Evolutionary conservation across 1,140 invertebrate genomes (phyloP).

Genomic region (Saccostrea cuccullata): DNA sequence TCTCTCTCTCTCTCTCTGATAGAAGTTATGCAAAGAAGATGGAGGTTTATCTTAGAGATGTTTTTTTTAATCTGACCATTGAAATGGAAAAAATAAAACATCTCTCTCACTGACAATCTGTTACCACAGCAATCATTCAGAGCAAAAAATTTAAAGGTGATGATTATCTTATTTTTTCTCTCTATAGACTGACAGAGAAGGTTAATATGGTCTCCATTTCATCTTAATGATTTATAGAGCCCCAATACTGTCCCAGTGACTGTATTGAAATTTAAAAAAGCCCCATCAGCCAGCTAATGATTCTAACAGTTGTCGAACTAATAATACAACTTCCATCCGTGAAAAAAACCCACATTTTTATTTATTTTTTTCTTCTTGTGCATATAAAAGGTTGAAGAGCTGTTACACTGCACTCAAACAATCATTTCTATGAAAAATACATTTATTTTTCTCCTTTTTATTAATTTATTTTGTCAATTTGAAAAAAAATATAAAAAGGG

Average conservation of each 20-base stretch:
- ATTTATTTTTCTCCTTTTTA: conserved; percentile 1
- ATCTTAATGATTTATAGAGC: conserved; percentile 13
- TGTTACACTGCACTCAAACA: background rate
- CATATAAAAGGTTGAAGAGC: background rate
- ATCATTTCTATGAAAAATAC: conserved; percentile 14
- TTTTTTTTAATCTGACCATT: background rate
- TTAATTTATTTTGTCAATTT: conserved; percentile 29
- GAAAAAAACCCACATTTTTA: conserved; percentile 8
- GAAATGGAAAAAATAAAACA: background rate
- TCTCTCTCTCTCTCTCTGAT: conserved; percentile 7
- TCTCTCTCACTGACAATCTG: background rate
- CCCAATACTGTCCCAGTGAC: background rate
- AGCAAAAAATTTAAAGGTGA: background rate
- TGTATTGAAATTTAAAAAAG: conserved; percentile 12
- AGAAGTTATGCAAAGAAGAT: background rate
- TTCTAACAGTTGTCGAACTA: background rate
- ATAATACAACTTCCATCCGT: conserved; percentile 6
- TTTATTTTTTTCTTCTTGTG: background rate
- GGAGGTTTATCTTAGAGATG: background rate
- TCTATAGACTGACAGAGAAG: background rate
- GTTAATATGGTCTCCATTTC: conserved; percentile 10
- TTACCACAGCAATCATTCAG: conserved; percentile 20
- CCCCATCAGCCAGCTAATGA: background rate
- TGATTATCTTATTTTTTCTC: background rate
- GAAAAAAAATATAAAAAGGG: background rate